phyloP scores from a whole-genome alignment of 2,113 vertebrate species.

The Hirundichthys speculiger region DNA sequence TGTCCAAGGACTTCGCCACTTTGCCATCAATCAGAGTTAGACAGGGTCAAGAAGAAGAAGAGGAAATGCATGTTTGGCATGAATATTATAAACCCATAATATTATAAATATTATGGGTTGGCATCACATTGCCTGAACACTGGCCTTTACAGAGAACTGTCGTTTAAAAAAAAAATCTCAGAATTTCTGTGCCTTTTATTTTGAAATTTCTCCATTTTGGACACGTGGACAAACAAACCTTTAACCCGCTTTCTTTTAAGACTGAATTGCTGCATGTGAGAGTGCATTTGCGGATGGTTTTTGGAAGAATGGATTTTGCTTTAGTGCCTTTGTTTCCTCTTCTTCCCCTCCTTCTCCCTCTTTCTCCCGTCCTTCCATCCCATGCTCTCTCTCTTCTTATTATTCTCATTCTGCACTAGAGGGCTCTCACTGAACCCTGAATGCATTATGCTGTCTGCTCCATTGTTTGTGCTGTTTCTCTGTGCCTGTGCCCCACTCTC shows the following conservation, averaged over 20 bases:
- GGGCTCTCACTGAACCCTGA: constrained; percentile 74
- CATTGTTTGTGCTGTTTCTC: constrained; percentile 89
- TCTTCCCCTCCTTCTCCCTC: constrained; percentile 49
- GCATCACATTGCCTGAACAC: neutral
- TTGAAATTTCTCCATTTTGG: neutral
- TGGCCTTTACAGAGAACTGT: neutral
- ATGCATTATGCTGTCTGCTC: constrained; percentile 83
- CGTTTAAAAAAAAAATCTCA: neutral
- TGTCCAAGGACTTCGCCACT: too few relatives aligned
- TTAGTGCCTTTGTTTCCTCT: constrained; percentile 64
- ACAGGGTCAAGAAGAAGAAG: too few relatives aligned
- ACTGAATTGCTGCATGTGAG: constrained; percentile 9
- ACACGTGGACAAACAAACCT: neutral
- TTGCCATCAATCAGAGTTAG: too few relatives aligned
- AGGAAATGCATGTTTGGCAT: too few relatives aligned
- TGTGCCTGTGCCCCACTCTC: constrained; percentile 66
- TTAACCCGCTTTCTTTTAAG: too few relatives aligned
- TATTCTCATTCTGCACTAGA: constrained; percentile 76
- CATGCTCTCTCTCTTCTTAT: constrained; percentile 67
- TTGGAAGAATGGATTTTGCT: constrained; percentile 63
- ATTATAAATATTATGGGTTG: neutral
- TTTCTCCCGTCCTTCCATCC: constrained; percentile 46
- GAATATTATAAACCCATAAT: too few relatives aligned
- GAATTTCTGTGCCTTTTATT: neutral
- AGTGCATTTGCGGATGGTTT: constrained; percentile 40